Evolutionary conservation across 2,113 vertebrate species (phyloP).

Genomic region (Sinocyclocheilus maitianheensis): DNA sequence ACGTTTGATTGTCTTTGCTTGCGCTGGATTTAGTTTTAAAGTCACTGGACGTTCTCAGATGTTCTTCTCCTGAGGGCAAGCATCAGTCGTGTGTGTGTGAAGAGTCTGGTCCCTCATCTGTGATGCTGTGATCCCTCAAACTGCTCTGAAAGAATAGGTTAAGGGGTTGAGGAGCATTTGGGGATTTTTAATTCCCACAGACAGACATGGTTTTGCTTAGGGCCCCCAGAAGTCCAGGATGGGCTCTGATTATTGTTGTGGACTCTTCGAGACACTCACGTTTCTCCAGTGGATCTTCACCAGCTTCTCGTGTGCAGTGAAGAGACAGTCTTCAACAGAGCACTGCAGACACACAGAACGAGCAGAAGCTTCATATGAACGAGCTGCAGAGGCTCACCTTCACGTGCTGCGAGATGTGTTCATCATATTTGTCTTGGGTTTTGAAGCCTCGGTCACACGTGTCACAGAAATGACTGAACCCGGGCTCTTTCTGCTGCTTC

Average conservation of each 20-base stretch:
- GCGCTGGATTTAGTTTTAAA: no score
- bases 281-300: conserved; percentile 94
- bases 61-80: no score
- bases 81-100: no score
- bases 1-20: background rate
- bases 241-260: no score
- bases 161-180: no score
- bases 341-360: conserved; percentile 77
- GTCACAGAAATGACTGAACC: conserved; percentile 88
- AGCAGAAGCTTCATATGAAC: background rate
- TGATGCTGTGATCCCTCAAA: no score
- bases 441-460: conserved; percentile 94
- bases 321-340: conserved; percentile 84
- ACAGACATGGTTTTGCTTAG: no score
- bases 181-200: no score
- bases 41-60: background rate
- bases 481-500: conserved; percentile 84
- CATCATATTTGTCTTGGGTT: conserved; percentile 87
- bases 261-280: conserved; percentile 73
- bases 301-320: conserved; percentile 91
- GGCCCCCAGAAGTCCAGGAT: no score
- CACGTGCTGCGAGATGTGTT: conserved; percentile 87
- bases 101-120: no score
- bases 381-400: conserved; percentile 73
- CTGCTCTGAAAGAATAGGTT: no score